A percentile compares a stretch with the other conserved stretches of the same genome.
Evolutionary conservation across 2,888 invertebrate genomes (phyloP).

Genomic region (Aporophyla lueneburgensis): DNA sequence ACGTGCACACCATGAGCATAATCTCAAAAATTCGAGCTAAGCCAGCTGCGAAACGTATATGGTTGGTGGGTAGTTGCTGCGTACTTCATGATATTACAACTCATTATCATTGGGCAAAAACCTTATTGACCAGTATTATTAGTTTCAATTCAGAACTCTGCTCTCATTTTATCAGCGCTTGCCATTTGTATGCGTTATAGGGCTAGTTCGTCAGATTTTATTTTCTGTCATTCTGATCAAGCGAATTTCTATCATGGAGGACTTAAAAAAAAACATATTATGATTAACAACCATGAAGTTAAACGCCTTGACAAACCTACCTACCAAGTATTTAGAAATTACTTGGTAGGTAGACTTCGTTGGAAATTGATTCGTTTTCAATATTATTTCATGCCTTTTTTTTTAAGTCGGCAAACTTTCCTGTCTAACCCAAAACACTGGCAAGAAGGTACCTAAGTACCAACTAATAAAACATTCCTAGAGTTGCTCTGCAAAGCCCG

Average conservation of each 20-base stretch:
- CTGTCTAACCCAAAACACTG: neutral
- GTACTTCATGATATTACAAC: too few species aligned
- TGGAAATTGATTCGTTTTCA: neutral
- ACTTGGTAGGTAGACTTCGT: neutral
- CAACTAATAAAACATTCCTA: slow-evolving; percentile 25
- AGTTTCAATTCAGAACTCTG: too few species aligned
- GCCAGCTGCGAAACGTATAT: too few species aligned
- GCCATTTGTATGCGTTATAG: neutral
- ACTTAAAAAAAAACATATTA: neutral
- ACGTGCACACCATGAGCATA: too few species aligned
- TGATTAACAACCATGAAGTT: neutral
- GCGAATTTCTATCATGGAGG: neutral
- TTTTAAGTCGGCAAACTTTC: neutral
- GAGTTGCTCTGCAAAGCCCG: slow-evolving; percentile 37
- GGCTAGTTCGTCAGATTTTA: neutral
- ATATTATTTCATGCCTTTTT: neutral
- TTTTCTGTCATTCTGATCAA: neutral
- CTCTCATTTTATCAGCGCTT: too few species aligned
- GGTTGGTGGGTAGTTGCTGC: too few species aligned
- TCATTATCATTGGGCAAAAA: too few species aligned
- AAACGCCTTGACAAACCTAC: neutral
- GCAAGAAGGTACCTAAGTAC: neutral
- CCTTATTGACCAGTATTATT: too few species aligned
- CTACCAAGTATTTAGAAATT: too few species aligned
- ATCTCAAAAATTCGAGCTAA: too few species aligned